These are phyloP conservation scores for Sprattus sprattus DNA, from an alignment of 2,113 vertebrate genomes.

Conservation along the genomic window DNA sequence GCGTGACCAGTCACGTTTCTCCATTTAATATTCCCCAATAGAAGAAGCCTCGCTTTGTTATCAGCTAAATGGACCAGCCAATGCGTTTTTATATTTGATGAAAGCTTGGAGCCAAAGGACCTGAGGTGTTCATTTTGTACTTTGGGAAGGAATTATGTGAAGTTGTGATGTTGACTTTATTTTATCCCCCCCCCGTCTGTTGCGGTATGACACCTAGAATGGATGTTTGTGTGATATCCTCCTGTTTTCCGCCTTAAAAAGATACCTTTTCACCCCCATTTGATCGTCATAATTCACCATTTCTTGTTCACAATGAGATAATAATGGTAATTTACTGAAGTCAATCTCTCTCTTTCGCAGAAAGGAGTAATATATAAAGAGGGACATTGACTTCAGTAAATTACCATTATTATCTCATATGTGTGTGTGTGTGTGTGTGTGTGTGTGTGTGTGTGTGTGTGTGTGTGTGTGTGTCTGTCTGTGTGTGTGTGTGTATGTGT, in stretches of 20 bases:
- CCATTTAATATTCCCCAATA: not conserved
- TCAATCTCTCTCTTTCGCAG: too few relatives aligned
- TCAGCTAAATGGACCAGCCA: not conserved
- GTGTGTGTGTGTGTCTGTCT: conserved; percentile 27
- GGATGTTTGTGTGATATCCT: not conserved
- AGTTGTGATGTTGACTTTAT: not conserved
- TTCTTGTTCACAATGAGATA: not conserved
- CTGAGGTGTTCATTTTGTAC: not conserved
- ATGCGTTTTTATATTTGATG: conserved; percentile 31
- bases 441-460: conserved; percentile 47
- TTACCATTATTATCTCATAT: too few relatives aligned
- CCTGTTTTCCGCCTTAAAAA: not conserved
- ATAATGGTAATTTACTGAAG: not conserved
- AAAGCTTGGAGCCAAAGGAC: conserved; percentile 24
- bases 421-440: not conserved
- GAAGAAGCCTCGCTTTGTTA: conserved; percentile 5
- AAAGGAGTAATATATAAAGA: too few relatives aligned
- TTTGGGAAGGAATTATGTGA: not conserved
- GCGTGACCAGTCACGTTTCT: not conserved
- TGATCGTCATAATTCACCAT: not conserved
- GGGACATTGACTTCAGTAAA: too few relatives aligned
- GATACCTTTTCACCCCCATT: not conserved
- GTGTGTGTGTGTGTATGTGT: conserved; percentile 22
- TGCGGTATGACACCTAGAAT: too few relatives aligned
- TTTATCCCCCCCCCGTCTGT: not conserved